Conservation (phyloP, 2,797 vertebrate species). For the Potorous gilbertii region DNA sequence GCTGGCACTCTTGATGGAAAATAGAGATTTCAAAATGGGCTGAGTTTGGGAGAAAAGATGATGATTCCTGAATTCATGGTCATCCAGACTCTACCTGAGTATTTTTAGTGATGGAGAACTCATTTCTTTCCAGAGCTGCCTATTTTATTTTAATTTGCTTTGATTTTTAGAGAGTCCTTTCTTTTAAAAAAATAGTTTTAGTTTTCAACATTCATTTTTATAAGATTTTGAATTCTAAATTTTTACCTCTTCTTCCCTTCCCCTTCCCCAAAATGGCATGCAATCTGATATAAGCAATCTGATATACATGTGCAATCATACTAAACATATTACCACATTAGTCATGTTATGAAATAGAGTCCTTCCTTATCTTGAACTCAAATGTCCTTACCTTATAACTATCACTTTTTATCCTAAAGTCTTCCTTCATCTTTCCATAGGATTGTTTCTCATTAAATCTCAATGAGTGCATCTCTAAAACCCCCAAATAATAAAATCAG, state of each 20-base stretch:
- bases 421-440: background rate
- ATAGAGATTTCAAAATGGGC: background rate
- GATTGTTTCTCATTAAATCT: constrained; percentile 43
- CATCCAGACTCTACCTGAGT: background rate
- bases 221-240: no score
- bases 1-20: background rate
- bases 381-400: background rate
- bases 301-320: no score
- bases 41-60: background rate
- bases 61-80: background rate
- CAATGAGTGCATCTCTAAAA: constrained; percentile 43
- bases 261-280: no score
- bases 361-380: background rate
- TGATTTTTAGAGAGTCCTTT: constrained; percentile 16
- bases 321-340: no score
- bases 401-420: background rate
- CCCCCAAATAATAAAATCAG: constrained; percentile 58
- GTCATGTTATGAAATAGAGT: no score
- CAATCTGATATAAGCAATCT: no score
- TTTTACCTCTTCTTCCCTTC: no score
- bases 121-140: background rate
- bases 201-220: no score
- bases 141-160: background rate
- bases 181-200: no score
- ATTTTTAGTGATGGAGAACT: background rate